phyloP scores from a whole-genome alignment of 2,888 invertebrate species.

The Plebejus anna region DNA sequence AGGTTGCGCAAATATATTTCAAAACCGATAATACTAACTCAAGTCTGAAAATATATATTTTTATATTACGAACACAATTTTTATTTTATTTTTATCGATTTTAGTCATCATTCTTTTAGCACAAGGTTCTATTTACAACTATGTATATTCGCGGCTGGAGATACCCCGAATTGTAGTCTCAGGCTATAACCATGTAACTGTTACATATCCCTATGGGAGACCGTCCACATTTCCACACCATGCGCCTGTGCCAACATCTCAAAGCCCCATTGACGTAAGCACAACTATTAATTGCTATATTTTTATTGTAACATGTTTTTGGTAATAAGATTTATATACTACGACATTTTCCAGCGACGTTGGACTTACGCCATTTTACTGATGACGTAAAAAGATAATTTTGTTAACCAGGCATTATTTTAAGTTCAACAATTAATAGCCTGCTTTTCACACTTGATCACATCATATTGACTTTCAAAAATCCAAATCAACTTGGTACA shows the following conservation, averaged over 20 bases:
- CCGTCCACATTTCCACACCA: slow-evolving; percentile 41
- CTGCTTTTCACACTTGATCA: slow-evolving; percentile 27
- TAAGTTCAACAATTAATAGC: slow-evolving; percentile 36
- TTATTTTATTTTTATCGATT: no score
- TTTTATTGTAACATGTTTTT: slow-evolving; percentile 23
- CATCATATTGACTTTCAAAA: background rate
- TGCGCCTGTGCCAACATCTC: slow-evolving; percentile 39
- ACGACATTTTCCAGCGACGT: slow-evolving; percentile 3
- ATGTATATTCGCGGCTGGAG: background rate
- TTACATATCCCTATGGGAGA: slow-evolving; percentile 26
- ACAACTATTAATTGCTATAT: slow-evolving; percentile 45
- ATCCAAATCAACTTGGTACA: slow-evolving; percentile 1
- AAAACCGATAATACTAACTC: no score
- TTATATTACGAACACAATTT: no score
- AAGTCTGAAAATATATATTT: no score
- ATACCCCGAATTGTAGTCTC: background rate
- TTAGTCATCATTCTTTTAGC: background rate
- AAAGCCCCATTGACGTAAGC: slow-evolving; percentile 36
- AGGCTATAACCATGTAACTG: slow-evolving; percentile 33
- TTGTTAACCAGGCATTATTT: background rate
- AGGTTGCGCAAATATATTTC: background rate
- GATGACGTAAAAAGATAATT: slow-evolving; percentile 21
- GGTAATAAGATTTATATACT: slow-evolving; percentile 21
- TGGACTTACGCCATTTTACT: slow-evolving; percentile 18
- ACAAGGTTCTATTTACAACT: background rate